Base-by-base conservation (phyloP, 2,888 invertebrate genomes). In the Idaea dimidiata region DNA sequence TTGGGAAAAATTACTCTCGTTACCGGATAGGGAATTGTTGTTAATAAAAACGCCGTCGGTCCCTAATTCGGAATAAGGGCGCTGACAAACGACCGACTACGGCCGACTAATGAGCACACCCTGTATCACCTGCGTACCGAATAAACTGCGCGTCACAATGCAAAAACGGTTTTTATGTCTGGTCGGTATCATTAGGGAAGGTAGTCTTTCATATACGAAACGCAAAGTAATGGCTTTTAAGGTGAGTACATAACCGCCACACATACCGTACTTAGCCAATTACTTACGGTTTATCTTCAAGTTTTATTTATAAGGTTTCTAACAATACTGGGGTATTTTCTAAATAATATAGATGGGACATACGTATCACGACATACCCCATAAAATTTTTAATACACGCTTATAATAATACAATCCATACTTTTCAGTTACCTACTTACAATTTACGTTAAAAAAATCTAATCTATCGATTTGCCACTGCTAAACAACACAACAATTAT, bases 21-120 rank as follows among this genome's bases (percentile, higher is more conserved):
- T 88, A 85, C 81, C 71, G 57, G 77, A 74, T 74, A 82, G 85
- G 83, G 81, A 86, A 88, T 88, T 87, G 88, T 87, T 85, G 86
- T 87, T 89, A 88, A 89, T 89, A 91, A 90, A 89, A 86, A 74
- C 75, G 67, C 58, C 62, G 62, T 54, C 24, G 24, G 60, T 53
- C 53, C 61, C 78, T 80, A 81, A 81, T 82, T 81, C 77, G 74
- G 77, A 64, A 72, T 73, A 72, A 78, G 81, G 86, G 85, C 77
- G 82, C 79, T 90, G 88, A 91, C 86, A 91, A 90, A 90, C 83
- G 87, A 83, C 80, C 72, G 81, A 73, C 80, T 81, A 78, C 77
- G 79, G 80, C 70, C 72, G 78, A 75, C 85, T 89, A 89, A 91
- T 88, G 89, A 88, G 85, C 83, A 75, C 69, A 71, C 69, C 80